Evolutionary conservation across 1,140 invertebrate genomes (phyloP), one percentile per base, ranked within the genome.

Genomic region (Drosophila grimshawi): DNA sequence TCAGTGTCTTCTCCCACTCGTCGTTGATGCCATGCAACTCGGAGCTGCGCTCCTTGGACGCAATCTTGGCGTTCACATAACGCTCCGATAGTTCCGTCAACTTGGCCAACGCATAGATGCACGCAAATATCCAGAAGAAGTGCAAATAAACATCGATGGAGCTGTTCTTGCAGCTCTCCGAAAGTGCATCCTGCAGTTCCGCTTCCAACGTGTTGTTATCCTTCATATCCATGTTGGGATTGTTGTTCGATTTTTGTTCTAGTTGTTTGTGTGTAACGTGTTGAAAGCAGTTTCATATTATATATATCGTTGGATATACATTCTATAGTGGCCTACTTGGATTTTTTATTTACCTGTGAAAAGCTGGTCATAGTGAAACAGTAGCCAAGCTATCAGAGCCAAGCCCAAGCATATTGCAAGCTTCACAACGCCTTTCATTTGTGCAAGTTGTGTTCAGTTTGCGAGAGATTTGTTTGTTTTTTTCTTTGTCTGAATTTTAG

Each of bases 71-170:
- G 4, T 57, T 70, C 5, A 89, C 32, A 57, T 73, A 74, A 4
- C 66, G 71, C 8, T 88, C 80, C 5, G 68, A 59, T 0, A 90
- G 64, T 6, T 82, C 73, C 4, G 67, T 72, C 5, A 88, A 62
- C 56, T 81, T 81, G 11, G 75, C 70, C 2, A 89, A 29, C 0
- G 68, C 81, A 32, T 68, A 90, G 11, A 89, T 74, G 45, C 78
- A 73, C 5, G 46, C 66, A 29, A 89, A 85, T 5, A 89, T 74
- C 85, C 81, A 85, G n/a, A 89, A 63, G 59, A 90, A 85, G 53
- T 72, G 62, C 43, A 73, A 41, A 37, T 81, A 89, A 3, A 73
- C 41, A 56, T 83, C 70, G 3, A 75, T 64, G 3, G 53, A 49
- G 45, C 55, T 69, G 4, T 32, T 56, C 3, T 49, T 33, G 45